Base-by-base conservation (phyloP, 2,113 vertebrate genomes). In the Myrmophylax atrothorax region DNA sequence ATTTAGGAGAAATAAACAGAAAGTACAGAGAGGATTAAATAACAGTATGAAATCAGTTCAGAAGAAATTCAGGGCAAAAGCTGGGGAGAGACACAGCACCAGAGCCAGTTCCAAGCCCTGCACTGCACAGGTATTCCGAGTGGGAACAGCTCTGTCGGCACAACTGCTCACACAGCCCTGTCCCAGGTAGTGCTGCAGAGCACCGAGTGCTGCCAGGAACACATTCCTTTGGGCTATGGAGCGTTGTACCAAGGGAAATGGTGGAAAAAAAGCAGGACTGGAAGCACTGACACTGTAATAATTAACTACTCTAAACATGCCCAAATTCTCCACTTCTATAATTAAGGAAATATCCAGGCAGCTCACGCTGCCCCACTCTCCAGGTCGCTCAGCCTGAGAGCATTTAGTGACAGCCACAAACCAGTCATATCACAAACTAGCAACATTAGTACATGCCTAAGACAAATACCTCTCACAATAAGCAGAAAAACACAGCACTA, bases 381-480 rank as follows among this genome's bases (percentile, higher is more conserved):
- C 53, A 49, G 38, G 26, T 64, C 7, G 14, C 62, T 40, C 6
- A 2, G 44, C 24, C 31, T 28, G 18, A 80, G 29, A 59, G 40
- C 0, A 0, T 26, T 73, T 7, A 1, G 79, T 33, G 28, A 77
- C 10, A 74, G 63, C 28, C 75, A 28, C 0, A 0, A 24, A 44
- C 49, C 3, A 46, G 50, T 62, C 55, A 70, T 12, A 28, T 12
- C 64, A 52, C 3, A 1, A 56, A 91, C 52, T 33, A 52, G 38
- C 35, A 52, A 60, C 9, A 18, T n/a, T 22, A 25, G 53, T 55
- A 75, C 26, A 10, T 1, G 29, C 10, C 63, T 70, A 72, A 70
- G 85, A 83, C 37, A 74, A 80, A 47, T 8, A 67, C 4, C 42
- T 55, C 50, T 63, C 62, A 75, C 62, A 80, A 46, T 16, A 79